These are phyloP conservation scores for Danio tinwini DNA, from an alignment of 2,797 vertebrate species.

Conservation along the genomic window DNA sequence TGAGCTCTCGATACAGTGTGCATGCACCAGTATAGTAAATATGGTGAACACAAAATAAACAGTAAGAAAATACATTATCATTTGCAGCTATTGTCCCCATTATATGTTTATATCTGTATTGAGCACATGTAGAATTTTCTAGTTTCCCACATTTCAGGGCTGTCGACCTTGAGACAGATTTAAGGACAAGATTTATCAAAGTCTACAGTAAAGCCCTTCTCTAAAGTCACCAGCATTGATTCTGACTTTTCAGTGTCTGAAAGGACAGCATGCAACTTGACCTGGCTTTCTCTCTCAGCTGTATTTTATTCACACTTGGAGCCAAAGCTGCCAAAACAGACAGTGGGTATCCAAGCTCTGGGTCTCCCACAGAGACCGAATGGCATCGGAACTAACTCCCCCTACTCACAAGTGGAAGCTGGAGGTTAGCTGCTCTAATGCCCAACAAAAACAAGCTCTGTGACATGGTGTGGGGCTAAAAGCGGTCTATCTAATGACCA, in stretches of 20 bases:
- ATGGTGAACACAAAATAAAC: background rate
- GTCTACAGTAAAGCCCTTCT: constrained; percentile 8
- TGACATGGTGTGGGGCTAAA: constrained; percentile 26
- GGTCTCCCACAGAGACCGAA: constrained; percentile 63
- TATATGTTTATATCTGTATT: background rate
- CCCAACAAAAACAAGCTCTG: constrained; percentile 37
- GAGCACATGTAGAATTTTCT: background rate
- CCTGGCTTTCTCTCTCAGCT: constrained; percentile 40
- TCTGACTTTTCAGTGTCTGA: background rate
- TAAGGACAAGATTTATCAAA: constrained; percentile 3
- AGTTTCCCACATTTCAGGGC: constrained; percentile 11
- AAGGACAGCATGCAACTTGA: constrained; percentile 36
- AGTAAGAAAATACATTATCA: background rate
- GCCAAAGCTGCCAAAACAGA: constrained; percentile 58
- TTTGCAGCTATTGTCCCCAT: background rate
- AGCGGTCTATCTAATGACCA: constrained; percentile 28
- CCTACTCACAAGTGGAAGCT: background rate
- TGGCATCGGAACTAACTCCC: constrained; percentile 66
- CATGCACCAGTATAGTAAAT: background rate
- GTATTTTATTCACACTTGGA: constrained; percentile 60
- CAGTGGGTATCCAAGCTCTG: constrained; percentile 63
- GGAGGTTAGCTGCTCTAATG: constrained; percentile 20
- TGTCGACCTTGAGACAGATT: constrained; percentile 9
- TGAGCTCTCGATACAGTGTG: background rate
- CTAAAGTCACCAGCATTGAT: constrained; percentile 16